Evolutionary conservation across 2,797 vertebrate genomes (phyloP), one percentile per base, ranked within the genome.

Genomic region (Cyclopterus lumpus): DNA sequence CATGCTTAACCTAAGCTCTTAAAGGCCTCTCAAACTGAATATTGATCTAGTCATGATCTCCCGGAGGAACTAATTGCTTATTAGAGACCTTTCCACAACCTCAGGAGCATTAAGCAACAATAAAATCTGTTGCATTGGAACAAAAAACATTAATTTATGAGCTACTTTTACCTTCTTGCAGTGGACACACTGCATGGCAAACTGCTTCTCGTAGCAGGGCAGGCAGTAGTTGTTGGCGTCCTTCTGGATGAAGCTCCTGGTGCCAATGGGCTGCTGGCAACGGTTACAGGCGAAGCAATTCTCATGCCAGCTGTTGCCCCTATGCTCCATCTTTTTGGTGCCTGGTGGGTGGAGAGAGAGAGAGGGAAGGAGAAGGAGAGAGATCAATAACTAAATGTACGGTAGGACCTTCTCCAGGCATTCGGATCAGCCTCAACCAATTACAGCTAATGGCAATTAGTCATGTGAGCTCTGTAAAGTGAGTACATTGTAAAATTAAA

Each of bases 311-410:
- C 96, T 99, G 90, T 93, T 97, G 63, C 96, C 97, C 87, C 95
- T 97, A 64, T 99, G 97, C 88, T 98, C 97, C 97, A 99, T 97
- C 94, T 99, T 99, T 82, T 96, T 97, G 58, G 97, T 96, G 68
- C 98, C 98, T 99, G 68, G 42, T 34, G 32, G 57, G 53, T 20
- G 48, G 22, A 28, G 22, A 48, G 18, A 36, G 11, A 67, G 53
- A 46, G 49, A 16, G 46, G 14, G 34, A 51, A 24, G 12, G 20
- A 48, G 14, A 28, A 0, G 8, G 22, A 48, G 60, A 32, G 15
- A 36, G 8, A 28, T 32, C 24, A 44, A 20, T 24, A 28, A 62
- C 46, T 36, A 48, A 15, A 59, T 10, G 22, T 48, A 26, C 26
- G 60, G 14, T 15, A 28, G 2, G 22, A 16, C 24, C 59, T 67